Conservation (phyloP, 2,113 vertebrate species). For the Dryoscopus gambensis region DNA sequence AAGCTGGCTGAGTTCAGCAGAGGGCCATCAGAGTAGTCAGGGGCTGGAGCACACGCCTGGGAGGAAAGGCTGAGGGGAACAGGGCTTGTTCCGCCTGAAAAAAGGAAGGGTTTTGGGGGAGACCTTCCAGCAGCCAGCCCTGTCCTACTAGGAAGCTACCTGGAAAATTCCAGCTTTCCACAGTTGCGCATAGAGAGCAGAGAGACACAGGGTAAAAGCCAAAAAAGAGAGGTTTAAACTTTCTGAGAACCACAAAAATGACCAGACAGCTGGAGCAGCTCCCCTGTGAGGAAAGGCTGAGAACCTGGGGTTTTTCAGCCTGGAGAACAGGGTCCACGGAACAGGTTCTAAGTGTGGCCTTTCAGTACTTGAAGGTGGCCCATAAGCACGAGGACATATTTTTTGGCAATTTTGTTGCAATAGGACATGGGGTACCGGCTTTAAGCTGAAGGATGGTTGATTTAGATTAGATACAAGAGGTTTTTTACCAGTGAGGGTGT, state of each 20-base stretch:
- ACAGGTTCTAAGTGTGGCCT: neutral
- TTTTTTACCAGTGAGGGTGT: neutral
- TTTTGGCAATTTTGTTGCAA: neutral
- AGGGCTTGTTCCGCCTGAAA: neutral
- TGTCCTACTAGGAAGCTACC: neutral
- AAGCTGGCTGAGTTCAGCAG: neutral
- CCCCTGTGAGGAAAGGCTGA: neutral
- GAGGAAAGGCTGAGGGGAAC: neutral
- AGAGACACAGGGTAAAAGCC: neutral
- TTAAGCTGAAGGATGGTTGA: neutral
- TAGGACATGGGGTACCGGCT: neutral
- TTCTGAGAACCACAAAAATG: neutral
- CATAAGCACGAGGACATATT: neutral
- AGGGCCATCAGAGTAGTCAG: rapidly evolving
- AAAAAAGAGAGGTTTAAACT: neutral
- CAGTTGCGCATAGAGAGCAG: neutral
- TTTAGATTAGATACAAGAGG: neutral
- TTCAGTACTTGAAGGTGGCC: neutral
- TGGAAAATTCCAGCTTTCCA: neutral
- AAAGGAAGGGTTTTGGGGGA: neutral
- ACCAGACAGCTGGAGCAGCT: neutral
- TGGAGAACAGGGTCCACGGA: neutral
- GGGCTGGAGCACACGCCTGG: neutral
- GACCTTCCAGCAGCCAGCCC: neutral
- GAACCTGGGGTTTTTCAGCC: neutral